Conservation (phyloP, 2,888 invertebrate genomes). For the Acanthoscelides obtectus region DNA sequence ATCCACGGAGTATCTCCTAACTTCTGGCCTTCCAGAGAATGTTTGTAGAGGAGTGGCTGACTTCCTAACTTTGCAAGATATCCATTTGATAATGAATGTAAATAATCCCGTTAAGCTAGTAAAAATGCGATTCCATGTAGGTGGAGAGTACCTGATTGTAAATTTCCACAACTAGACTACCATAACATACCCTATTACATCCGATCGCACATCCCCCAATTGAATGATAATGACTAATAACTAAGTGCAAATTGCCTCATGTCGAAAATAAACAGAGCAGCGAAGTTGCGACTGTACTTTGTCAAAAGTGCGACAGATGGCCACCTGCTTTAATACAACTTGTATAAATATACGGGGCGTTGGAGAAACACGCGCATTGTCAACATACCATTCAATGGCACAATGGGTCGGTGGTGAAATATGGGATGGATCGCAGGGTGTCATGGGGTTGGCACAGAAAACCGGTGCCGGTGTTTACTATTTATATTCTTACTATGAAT, state of each 20-base stretch:
- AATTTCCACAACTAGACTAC: too few species aligned
- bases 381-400: constrained; percentile 39
- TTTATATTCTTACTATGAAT: constrained; percentile 15
- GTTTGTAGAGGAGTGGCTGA: too few species aligned
- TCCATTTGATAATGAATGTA: too few species aligned
- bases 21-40: too few species aligned
- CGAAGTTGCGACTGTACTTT: neutral
- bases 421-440: constrained; percentile 10
- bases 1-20: too few species aligned
- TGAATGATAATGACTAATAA: neutral
- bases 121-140: too few species aligned
- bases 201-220: neutral
- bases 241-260: neutral
- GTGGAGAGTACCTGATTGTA: too few species aligned
- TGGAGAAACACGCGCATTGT: constrained; percentile 30
- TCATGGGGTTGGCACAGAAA: constrained; percentile 24
- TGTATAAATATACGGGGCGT: constrained; percentile 35
- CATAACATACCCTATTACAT: too few species aligned
- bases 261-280: neutral
- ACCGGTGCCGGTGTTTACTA: constrained; percentile 8
- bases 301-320: neutral
- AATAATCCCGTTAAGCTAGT: too few species aligned
- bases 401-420: constrained; percentile 29
- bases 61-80: too few species aligned
- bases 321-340: constrained; percentile 1